Percentiles rank a stretch among this genome's conserved stretches.
Evolutionary conservation across 2,113 vertebrate species (phyloP).

Genomic region (Peromyscus polionotus): DNA sequence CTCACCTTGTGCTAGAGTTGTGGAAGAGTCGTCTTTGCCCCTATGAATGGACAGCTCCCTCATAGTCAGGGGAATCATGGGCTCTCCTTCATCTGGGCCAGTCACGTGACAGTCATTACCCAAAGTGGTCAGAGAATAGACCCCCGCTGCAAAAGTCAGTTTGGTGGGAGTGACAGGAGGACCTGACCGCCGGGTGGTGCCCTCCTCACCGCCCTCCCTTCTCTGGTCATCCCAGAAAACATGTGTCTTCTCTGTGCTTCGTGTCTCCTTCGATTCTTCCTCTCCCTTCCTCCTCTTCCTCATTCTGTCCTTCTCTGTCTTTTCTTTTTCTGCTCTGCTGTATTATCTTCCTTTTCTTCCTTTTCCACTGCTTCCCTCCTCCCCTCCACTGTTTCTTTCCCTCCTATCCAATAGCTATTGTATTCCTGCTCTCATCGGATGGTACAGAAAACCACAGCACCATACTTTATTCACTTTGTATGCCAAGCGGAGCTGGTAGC

Average conservation of each 20-base stretch:
- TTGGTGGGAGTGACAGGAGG: background rate
- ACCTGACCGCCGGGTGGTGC: rapidly evolving
- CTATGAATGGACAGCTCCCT: background rate
- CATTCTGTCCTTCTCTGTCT: background rate
- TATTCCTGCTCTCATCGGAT: background rate
- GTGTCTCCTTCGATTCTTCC: background rate
- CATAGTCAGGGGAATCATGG: rapidly evolving
- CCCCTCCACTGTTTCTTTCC: background rate
- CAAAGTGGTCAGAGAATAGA: background rate
- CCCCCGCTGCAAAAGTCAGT: background rate
- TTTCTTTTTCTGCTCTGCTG: rapidly evolving
- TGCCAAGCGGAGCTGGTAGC: background rate
- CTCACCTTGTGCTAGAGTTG: background rate
- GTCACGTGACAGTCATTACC: background rate
- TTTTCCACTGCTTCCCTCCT: background rate
- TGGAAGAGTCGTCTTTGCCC: too few relatives aligned
- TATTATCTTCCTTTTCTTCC: background rate
- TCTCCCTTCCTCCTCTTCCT: background rate
- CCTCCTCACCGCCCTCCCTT: background rate
- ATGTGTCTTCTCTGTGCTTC: background rate
- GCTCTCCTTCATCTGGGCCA: background rate
- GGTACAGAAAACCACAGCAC: background rate
- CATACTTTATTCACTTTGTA: background rate
- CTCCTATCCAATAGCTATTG: background rate
- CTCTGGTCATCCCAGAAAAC: background rate